Evolutionary conservation across 2,888 invertebrate species (phyloP), one percentile per base, ranked within the genome.

Genomic region (Polia nebulosa): DNA sequence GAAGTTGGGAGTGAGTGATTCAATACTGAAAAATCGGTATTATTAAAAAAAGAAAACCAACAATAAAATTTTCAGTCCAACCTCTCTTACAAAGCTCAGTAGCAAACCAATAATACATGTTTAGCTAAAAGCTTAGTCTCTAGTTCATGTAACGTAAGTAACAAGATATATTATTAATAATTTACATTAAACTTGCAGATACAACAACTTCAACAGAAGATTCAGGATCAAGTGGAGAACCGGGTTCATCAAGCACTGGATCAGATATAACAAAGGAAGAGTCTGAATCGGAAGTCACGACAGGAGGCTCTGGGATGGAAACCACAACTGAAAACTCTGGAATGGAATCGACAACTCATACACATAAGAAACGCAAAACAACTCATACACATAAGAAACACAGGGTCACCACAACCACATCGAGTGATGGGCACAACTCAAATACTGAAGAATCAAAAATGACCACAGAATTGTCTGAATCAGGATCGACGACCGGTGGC

Each of bases 111-210:
- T n/a, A n/a, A n/a, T n/a, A n/a, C n/a, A n/a, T 36, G 9, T 44
- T 44, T 20, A 20, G 29, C 20, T 47, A 17, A 44, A 1, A 45
- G 22, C 6, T 45, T 22, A 1, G 15, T 15, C 25, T 7, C 6
- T 22, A 25, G 7, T 1, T 13, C 15, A 25, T 25, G 15, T 25
- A 25, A 15, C 15, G 15, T 15, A 15, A 41, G 17, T n/a, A 7
- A 8, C 25, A 15, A 13, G 0, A 15, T 17, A 47, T 8, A 17
- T 1, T 7, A 47, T 15, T 8, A 15, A 47, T 22, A 25, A 63
- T 25, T 25, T 5, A 22, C 3, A n/a, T 71, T 47, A n/a, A 13
- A n/a, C 6, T 71, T 70, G 5, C 58, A 67, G 71, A 45, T 36
- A 36, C n/a, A 6, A 41, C 29, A 36, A 22, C 64, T 11, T 32